Percentiles rank a stretch among this genome's conserved stretches.
phyloP scores from a whole-genome alignment of 2,797 vertebrate genomes.

The Xerus rutilus region DNA sequence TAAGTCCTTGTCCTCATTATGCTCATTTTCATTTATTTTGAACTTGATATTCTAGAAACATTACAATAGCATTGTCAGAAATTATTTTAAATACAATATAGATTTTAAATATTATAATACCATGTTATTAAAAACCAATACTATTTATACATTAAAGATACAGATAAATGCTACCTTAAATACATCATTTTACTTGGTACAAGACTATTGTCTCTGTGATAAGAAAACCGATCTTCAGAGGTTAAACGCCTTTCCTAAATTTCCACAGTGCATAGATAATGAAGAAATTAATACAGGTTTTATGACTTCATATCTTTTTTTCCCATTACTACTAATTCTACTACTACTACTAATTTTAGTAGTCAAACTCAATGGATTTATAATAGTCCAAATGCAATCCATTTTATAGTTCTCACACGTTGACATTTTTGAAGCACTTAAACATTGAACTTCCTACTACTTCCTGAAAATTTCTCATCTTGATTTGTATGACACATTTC shows the following conservation, averaged over 20 bases:
- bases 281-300: not conserved
- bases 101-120: slow-evolving; percentile 24
- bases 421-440: slow-evolving; percentile 51
- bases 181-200: slow-evolving; percentile 7
- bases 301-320: not conserved
- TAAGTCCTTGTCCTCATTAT: not conserved
- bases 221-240: not conserved
- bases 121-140: slow-evolving; percentile 24
- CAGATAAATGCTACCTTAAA: not conserved
- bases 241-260: slow-evolving; percentile 43
- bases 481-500: slow-evolving; percentile 40
- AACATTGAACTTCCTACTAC: not conserved
- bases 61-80: slow-evolving; percentile 4
- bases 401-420: slow-evolving; percentile 34
- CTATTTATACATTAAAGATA: not conserved
- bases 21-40: slow-evolving; percentile 25
- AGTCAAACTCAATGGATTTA: not conserved
- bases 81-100: slow-evolving; percentile 21
- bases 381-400: slow-evolving; percentile 6
- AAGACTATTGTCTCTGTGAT: not conserved
- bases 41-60: slow-evolving; percentile 16
- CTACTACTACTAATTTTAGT: slow-evolving; percentile 17
- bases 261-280: not conserved
- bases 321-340: no score
- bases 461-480: slow-evolving; percentile 30